Evolutionary conservation across 2,113 vertebrate genomes (phyloP).

Genomic region (Ictidomys tridecemlineatus): DNA sequence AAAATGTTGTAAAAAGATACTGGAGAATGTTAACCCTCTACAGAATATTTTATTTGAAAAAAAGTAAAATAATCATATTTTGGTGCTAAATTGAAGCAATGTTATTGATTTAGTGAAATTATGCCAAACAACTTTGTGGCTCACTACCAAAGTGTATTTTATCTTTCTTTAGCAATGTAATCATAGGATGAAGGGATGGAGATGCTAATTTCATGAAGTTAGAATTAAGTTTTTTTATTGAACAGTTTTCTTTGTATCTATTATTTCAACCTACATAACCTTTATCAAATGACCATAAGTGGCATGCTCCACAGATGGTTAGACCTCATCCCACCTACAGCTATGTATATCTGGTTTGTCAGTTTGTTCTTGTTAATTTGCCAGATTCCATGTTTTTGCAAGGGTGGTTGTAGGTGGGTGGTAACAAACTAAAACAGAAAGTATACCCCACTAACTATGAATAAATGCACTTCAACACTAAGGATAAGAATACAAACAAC

Average conservation of each 20-base stretch:
- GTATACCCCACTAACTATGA: slow-evolving; percentile 26
- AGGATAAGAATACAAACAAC: slow-evolving; percentile 45
- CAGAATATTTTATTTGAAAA: background rate
- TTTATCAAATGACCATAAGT: slow-evolving; percentile 21
- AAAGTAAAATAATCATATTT: background rate
- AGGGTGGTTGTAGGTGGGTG: slow-evolving; percentile 44
- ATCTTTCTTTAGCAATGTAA: background rate
- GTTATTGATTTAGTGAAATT: background rate
- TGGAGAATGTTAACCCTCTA: background rate
- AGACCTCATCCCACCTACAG: slow-evolving; percentile 23
- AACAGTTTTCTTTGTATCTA: background rate
- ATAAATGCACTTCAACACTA: slow-evolving; percentile 17
- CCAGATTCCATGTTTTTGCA: slow-evolving; percentile 60
- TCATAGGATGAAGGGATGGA: background rate
- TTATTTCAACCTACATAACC: slow-evolving; percentile 3
- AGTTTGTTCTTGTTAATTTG: slow-evolving; percentile 57
- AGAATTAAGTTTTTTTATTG: background rate
- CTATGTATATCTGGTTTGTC: slow-evolving; percentile 40
- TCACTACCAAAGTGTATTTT: background rate
- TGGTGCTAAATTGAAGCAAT: background rate
- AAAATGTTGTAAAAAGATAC: background rate
- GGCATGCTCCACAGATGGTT: background rate
- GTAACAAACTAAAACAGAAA: slow-evolving; percentile 65
- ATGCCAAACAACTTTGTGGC: background rate
- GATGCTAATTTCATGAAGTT: background rate